A percentile compares a stretch with the other conserved stretches of the same genome.
Conservation (phyloP, 2,113 vertebrate genomes). For the Nothoprocta perdicaria region DNA sequence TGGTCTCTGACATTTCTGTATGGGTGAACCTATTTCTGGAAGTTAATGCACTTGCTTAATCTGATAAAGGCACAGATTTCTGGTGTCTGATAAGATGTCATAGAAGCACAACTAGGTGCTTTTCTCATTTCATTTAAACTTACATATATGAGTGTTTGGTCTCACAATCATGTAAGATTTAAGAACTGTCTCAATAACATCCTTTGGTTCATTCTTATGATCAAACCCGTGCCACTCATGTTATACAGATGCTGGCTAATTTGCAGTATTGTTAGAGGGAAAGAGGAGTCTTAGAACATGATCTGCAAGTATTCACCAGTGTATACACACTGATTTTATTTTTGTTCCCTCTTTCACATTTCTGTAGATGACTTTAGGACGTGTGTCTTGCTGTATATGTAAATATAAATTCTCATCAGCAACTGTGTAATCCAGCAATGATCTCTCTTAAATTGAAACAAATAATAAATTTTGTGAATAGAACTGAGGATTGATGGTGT, state of each 20-base stretch:
- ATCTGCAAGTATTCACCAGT: constrained; percentile 4
- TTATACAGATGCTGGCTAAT: constrained; percentile 51
- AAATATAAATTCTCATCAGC: constrained; percentile 64
- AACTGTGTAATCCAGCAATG: constrained; percentile 30
- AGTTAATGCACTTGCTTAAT: accelerated
- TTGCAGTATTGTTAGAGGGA: constrained; percentile 47
- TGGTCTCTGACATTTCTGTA: not conserved
- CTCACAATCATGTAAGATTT: not conserved
- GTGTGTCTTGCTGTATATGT: constrained; percentile 45
- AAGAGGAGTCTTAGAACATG: not conserved
- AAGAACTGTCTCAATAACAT: not conserved
- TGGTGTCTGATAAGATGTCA: not conserved
- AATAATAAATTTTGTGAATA: constrained; percentile 48
- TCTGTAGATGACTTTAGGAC: not conserved
- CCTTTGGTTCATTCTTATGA: constrained; percentile 30
- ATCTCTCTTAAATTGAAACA: constrained; percentile 55
- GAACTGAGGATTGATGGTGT: constrained; percentile 51
- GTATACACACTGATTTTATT: not conserved
- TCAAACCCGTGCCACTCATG: not conserved
- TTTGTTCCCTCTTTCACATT: not conserved
- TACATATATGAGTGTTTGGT: not conserved
- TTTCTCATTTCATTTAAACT: not conserved
- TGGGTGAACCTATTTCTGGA: not conserved
- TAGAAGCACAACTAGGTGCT: accelerated
- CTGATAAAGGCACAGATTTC: not conserved